Conservation (phyloP, 2,888 invertebrate species). For the Idaea biselata region DNA sequence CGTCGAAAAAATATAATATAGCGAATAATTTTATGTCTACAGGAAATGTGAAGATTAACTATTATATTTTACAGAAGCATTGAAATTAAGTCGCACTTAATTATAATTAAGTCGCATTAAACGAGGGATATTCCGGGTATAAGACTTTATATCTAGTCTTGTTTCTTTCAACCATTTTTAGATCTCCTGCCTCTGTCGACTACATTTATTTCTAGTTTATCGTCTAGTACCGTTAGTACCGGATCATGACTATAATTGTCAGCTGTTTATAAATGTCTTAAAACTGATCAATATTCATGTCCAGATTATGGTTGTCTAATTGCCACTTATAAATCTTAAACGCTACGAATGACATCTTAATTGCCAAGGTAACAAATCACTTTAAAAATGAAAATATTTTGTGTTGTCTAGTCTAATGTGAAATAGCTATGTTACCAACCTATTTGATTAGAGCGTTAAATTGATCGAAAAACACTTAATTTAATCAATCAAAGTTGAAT, state of each 20-base stretch:
- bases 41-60: slow-evolving; percentile 1
- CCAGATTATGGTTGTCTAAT: slow-evolving; percentile 68
- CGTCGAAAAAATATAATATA: neutral
- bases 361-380: slow-evolving; percentile 68
- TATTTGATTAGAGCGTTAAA: neutral
- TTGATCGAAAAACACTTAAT: neutral
- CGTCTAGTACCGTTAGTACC: slow-evolving; percentile 45
- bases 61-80: neutral
- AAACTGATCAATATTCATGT: slow-evolving; percentile 70
- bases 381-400: slow-evolving; percentile 52
- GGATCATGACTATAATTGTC: slow-evolving; percentile 53
- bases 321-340: slow-evolving; percentile 71
- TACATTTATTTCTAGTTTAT: slow-evolving; percentile 21
- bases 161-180: slow-evolving; percentile 29
- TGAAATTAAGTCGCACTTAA: neutral
- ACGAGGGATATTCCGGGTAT: neutral
- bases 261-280: slow-evolving; percentile 65
- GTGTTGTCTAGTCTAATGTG: slow-evolving; percentile 23
- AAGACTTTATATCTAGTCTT: neutral
- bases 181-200: slow-evolving; percentile 27
- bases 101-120: neutral
- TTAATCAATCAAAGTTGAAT: neutral
- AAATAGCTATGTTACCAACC: neutral
- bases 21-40: slow-evolving; percentile 5
- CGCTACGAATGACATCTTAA: slow-evolving; percentile 73